A percentile compares a stretch with the other conserved stretches of the same genome.
These are phyloP conservation scores for Saxidomus purpurata DNA, from an alignment of 1,140 invertebrate genomes.

Conservation along the genomic window DNA sequence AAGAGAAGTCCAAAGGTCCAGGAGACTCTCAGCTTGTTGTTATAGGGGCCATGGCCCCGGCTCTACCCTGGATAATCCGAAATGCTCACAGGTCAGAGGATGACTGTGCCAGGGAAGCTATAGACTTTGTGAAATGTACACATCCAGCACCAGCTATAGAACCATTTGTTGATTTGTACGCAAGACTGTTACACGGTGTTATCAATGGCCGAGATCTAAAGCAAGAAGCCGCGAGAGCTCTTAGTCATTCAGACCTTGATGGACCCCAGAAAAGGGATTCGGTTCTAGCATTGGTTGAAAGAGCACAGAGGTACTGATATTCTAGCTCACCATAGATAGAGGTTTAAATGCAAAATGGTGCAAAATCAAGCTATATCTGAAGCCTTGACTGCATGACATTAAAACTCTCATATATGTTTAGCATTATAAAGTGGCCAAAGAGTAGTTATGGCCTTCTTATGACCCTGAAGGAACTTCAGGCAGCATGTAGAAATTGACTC, in stretches of 20 bases:
- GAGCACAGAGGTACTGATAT: conserved; percentile 64
- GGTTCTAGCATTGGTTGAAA: conserved; percentile 69
- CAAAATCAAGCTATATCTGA: too few species aligned
- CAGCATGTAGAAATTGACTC: too few species aligned
- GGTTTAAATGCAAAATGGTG: background rate
- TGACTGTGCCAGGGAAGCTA: conserved; percentile 75
- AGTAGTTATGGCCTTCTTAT: too few species aligned
- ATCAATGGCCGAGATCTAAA: conserved; percentile 77
- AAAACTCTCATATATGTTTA: too few species aligned
- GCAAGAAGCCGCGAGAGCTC: conserved; percentile 68
- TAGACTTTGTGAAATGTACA: conserved; percentile 80
- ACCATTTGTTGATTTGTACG: conserved; percentile 79
- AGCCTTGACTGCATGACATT: too few species aligned
- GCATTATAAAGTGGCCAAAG: too few species aligned
- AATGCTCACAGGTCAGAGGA: conserved; percentile 77
- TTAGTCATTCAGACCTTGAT: conserved; percentile 76
- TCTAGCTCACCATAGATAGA: background rate
- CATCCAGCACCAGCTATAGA: conserved; percentile 77
- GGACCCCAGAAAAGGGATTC: conserved; percentile 74
- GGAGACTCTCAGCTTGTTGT: conserved; percentile 78
- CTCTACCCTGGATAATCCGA: conserved; percentile 80
- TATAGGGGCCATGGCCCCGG: conserved; percentile 77
- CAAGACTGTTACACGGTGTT: conserved; percentile 77
- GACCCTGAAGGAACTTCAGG: too few species aligned
- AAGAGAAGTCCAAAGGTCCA: conserved; percentile 55